Conservation (phyloP, 2,888 invertebrate genomes). For the Himalopsyche japonica region DNA sequence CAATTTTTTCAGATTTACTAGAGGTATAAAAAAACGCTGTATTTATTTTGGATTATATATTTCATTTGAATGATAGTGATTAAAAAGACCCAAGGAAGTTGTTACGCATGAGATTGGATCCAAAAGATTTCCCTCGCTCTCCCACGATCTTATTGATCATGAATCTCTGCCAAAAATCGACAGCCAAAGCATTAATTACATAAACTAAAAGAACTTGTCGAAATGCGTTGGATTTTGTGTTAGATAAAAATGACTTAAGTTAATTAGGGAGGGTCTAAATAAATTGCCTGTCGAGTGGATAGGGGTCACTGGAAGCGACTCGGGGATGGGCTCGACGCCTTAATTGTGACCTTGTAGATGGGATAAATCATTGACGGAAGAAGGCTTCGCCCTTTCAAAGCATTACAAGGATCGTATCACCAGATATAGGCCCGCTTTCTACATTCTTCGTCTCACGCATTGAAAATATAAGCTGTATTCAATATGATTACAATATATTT, state of each 20-base stretch:
- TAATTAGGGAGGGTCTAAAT: slow-evolving; percentile 9
- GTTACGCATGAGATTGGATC: too few relatives aligned
- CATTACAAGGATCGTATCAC: neutral
- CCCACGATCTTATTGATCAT: neutral
- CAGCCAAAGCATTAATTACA: neutral
- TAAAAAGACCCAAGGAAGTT: too few relatives aligned
- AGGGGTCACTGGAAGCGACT: neutral
- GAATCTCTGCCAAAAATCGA: neutral
- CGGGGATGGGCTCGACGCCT: neutral
- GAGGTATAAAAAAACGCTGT: too few relatives aligned
- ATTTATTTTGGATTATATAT: too few relatives aligned
- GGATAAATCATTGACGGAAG: slow-evolving; percentile 10
- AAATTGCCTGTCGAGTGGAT: neutral
- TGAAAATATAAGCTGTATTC: neutral
- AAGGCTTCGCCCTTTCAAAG: slow-evolving; percentile 10
- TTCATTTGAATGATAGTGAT: too few relatives aligned
- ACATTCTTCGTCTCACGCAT: neutral
- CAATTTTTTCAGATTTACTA: too few relatives aligned
- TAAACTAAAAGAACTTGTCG: neutral
- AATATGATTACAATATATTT: neutral
- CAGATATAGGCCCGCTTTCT: neutral
- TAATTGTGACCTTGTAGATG: slow-evolving; percentile 10
- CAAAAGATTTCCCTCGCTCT: too few relatives aligned
- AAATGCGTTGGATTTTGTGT: neutral
- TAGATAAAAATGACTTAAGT: slow-evolving; percentile 19